Evolutionary conservation across 2,888 invertebrate genomes (phyloP), one percentile per base, ranked within the genome.

Genomic region (Campopleginae sp.): DNA sequence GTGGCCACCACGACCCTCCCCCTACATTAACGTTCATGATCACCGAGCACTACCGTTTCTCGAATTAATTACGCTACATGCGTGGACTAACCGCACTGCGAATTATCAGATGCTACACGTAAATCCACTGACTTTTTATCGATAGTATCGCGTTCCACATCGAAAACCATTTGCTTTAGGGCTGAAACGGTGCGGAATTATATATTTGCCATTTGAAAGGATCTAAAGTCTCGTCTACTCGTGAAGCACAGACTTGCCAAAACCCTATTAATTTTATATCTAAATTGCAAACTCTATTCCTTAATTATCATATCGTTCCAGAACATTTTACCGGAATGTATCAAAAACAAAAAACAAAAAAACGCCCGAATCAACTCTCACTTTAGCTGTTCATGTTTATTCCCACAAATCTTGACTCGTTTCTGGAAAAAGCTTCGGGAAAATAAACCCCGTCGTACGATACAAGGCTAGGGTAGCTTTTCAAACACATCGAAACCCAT

Each of bases 1-100:
- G 42, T 23, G 10, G 19, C 38, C 66, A 68, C 71, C 23, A 12
- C 23, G 46, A 58, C 10, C n/a, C 48, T n/a, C 48, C 48, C 48
- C 74, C 71, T 58, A 66, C 48, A 82, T 78, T 83, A 77, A 44
- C 63, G 31, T 66, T 72, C 44, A 72, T 65, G 74, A 42, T 80
- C 68, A 27, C 63, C 68, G 68, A 77, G 44, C 80, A 33, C 58
- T 61, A 33, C 66, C 72, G 33, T 81, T 75, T 42, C 38, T 38
- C 54, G 58, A 85, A 85, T 81, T 66, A 78, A 86, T 86, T 80
- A 85, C 78, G n/a, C 31, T 38, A 12, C 42, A 38, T 27, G 63
- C 51, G 10, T 44, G 31, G 63, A 46, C 65, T n/a, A 42, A 72
- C 54, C 51, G 19, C 58, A 19, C 38, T 27, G 17, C 78, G 38